Evolutionary conservation across 2,113 vertebrate species (phyloP).

Genomic region (Argyrosomus japonicus): DNA sequence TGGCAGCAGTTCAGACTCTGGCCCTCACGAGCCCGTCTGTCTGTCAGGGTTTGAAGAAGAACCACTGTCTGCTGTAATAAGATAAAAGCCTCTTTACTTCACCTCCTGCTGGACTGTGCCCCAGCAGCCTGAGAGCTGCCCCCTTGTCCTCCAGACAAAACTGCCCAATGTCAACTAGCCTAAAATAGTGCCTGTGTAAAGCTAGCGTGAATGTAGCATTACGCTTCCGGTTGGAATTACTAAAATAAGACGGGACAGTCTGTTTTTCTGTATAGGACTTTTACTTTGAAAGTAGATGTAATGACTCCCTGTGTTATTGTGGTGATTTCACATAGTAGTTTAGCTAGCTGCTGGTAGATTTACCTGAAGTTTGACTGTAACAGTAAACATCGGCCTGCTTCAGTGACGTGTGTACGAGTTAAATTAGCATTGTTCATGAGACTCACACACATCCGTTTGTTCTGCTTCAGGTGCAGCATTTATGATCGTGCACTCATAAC

Average conservation of each 20-base stretch:
- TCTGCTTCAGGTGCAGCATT: constrained; percentile 17
- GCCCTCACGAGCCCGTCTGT: constrained; percentile 15
- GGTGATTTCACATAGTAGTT: neutral
- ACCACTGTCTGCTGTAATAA: neutral
- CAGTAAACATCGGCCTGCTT: neutral
- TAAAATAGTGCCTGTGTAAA: constrained; percentile 23
- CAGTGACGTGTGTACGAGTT: neutral
- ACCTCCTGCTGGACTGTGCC: accelerated
- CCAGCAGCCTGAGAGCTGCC: neutral
- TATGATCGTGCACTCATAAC: constrained; percentile 3
- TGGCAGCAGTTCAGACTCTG: constrained; percentile 56
- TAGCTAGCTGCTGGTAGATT: neutral
- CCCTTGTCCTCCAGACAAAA: constrained; percentile 57
- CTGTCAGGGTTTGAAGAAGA: neutral
- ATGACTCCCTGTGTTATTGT: neutral
- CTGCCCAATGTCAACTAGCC: constrained; percentile 67
- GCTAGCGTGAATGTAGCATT: neutral
- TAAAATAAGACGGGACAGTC: neutral
- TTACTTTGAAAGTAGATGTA: constrained; percentile 18
- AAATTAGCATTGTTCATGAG: neutral
- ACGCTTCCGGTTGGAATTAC: neutral
- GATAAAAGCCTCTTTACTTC: neutral
- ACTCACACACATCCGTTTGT: neutral
- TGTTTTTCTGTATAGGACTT: neutral
- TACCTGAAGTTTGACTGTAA: neutral